Evolutionary conservation across 1,140 invertebrate genomes (phyloP).

Genomic region (Cydia pomonella): DNA sequence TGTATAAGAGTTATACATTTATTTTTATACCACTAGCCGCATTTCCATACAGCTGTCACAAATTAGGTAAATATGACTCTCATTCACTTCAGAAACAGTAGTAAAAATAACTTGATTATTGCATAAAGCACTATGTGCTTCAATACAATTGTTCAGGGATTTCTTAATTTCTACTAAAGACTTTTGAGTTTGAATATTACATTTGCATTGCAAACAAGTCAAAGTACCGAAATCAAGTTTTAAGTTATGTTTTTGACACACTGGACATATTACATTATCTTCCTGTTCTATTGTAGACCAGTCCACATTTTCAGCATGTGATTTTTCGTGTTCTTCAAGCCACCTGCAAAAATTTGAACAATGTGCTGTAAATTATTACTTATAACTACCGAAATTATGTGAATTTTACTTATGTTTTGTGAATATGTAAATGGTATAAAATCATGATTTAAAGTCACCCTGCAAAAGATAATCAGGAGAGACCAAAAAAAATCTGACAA

Average conservation of each 20-base stretch:
- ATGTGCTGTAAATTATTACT: neutral
- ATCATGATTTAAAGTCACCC: no score
- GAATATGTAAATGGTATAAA: no score
- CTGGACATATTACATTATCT: slow-evolving; percentile 65
- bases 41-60: slow-evolving; percentile 68
- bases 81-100: slow-evolving; percentile 50
- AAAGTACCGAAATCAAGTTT: slow-evolving; percentile 44
- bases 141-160: slow-evolving; percentile 50
- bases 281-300: slow-evolving; percentile 60
- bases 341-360: slow-evolving; percentile 54
- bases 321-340: slow-evolving; percentile 68
- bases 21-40: slow-evolving; percentile 51
- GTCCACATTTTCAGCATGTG: slow-evolving; percentile 56
- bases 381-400: no score
- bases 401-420: no score
- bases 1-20: neutral
- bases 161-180: slow-evolving; percentile 54
- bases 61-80: slow-evolving; percentile 63
- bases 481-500: no score
- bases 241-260: slow-evolving; percentile 67
- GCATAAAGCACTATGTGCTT: slow-evolving; percentile 57
- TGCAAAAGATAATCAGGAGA: no score
- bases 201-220: slow-evolving; percentile 55
- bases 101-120: slow-evolving; percentile 55
- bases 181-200: slow-evolving; percentile 50